Evolutionary conservation across 2,113 vertebrate species (phyloP).

Genomic region (Tyrannus savana): DNA sequence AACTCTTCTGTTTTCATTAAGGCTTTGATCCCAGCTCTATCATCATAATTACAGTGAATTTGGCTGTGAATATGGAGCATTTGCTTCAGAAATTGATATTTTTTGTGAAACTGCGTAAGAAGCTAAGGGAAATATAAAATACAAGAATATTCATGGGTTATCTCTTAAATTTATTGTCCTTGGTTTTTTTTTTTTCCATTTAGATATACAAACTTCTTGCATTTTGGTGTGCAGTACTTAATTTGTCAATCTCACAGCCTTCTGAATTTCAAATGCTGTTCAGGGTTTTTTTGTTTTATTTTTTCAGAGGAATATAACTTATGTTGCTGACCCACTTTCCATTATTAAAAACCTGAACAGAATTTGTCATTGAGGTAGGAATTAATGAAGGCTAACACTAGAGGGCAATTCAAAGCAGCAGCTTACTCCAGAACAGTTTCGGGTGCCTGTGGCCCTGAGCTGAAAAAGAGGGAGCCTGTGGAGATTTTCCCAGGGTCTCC

Average conservation of each 20-base stretch:
- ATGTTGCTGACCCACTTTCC: constrained; percentile 38
- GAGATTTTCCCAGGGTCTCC: neutral
- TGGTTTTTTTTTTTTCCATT: neutral
- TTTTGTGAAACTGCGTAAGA: neutral
- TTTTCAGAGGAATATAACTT: neutral
- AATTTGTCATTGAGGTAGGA: constrained; percentile 35
- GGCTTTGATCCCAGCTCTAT: neutral
- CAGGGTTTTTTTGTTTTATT: neutral
- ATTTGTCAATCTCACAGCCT: neutral
- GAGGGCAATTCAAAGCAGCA: constrained; percentile 62
- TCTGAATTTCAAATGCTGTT: neutral
- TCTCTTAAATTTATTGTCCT: neutral
- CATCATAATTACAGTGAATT: neutral
- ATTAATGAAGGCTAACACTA: constrained; percentile 54
- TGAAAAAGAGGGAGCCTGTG: neutral
- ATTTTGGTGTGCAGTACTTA: neutral
- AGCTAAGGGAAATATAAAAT: neutral
- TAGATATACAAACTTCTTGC: neutral
- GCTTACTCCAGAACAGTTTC: neutral
- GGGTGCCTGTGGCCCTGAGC: neutral
- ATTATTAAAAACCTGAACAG: constrained; percentile 36
- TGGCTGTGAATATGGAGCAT: neutral
- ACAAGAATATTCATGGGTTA: neutral
- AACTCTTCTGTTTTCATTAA: neutral
- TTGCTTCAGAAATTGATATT: neutral